Percentiles rank a stretch among this genome's conserved stretches.
phyloP scores from a whole-genome alignment of 2,797 vertebrate species.

The Chloroceryle amazona region DNA sequence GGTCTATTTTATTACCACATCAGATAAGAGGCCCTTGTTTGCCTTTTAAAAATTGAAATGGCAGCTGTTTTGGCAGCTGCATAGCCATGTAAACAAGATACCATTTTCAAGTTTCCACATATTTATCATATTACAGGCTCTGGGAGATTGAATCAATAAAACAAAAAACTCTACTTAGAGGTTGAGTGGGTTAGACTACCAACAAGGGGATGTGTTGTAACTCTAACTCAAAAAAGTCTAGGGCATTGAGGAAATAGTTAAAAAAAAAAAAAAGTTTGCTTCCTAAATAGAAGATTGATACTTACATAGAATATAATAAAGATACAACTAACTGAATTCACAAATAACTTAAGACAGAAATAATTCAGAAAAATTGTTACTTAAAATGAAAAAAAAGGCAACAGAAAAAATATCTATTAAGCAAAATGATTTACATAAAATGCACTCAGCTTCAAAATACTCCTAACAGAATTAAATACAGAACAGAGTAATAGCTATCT shows the following conservation, averaged over 20 bases:
- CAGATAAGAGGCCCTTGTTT: conserved; percentile 64
- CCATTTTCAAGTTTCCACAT: conserved; percentile 71
- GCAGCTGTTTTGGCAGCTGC: conserved; percentile 72
- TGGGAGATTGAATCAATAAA: conserved; percentile 51
- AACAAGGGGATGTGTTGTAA: conserved; percentile 7
- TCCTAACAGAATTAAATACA: background rate
- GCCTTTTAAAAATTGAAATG: conserved; percentile 60
- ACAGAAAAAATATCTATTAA: background rate
- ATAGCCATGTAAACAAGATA: conserved; percentile 69
- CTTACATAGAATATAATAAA: background rate
- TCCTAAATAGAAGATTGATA: background rate
- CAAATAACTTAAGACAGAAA: background rate
- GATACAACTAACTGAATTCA: background rate
- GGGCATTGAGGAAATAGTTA: background rate
- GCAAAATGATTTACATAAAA: background rate
- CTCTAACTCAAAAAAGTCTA: background rate
- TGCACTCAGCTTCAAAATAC: background rate
- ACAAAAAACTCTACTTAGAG: conserved; percentile 45
- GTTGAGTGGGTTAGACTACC: background rate
- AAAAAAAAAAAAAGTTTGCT: background rate
- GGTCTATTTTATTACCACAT: conserved; percentile 44
- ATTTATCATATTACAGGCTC: conserved; percentile 68
- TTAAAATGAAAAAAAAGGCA: background rate
- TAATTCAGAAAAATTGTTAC: background rate
- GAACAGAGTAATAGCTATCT: background rate